A percentile compares a stretch with the other conserved stretches of the same genome.
Conservation (phyloP, 1,140 invertebrate species). For the Sarcophaga peregrina region DNA sequence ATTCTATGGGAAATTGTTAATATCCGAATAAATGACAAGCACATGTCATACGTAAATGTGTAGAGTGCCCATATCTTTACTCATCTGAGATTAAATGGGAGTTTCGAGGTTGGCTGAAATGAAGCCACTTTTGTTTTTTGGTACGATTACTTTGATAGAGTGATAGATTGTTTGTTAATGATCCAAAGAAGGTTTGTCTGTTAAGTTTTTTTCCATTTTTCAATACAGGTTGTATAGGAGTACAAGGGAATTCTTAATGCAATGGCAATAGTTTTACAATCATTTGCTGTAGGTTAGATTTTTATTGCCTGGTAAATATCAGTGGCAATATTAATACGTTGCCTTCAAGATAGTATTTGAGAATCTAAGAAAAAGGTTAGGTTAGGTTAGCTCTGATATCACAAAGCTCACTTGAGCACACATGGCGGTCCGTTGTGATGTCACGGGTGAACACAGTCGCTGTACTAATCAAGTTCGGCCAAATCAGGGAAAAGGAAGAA, state of each 20-base stretch:
- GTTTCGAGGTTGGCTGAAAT: not conserved
- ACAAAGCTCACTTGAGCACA: too few species aligned
- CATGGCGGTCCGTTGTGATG: too few species aligned
- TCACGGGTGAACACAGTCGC: too few species aligned
- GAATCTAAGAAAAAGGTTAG: too few species aligned
- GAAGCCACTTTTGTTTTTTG: not conserved
- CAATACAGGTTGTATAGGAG: not conserved
- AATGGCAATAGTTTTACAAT: constrained; percentile 1
- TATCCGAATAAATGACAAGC: constrained; percentile 31
- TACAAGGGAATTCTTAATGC: not conserved
- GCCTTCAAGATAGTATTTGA: too few species aligned
- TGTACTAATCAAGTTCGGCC: too few species aligned
- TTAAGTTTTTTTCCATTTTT: too few species aligned
- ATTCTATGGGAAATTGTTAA: constrained; percentile 37
- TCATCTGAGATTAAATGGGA: not conserved
- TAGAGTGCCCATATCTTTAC: not conserved
- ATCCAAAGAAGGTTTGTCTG: not conserved
- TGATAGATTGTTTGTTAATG: not conserved
- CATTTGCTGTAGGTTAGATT: not conserved
- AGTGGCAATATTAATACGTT: not conserved
- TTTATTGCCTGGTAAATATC: not conserved
- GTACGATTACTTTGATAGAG: not conserved
- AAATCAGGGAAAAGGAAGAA: too few species aligned
- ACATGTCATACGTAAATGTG: constrained; percentile 16
- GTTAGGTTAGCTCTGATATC: too few species aligned